phyloP scores from a whole-genome alignment of 1,140 invertebrate species.

The Physella acuta region DNA sequence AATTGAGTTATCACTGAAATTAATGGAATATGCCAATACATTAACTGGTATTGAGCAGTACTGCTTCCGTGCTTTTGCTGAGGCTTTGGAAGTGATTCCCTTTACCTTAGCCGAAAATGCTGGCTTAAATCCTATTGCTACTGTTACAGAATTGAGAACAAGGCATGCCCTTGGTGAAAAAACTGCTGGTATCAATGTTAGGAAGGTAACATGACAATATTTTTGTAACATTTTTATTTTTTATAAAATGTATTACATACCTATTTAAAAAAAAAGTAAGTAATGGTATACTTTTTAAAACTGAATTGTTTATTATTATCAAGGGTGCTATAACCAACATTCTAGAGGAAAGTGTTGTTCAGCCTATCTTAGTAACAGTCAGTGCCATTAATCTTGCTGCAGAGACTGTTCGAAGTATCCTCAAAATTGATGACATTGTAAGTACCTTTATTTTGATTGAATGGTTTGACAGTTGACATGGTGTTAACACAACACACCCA shows the following conservation, averaged over 20 bases:
- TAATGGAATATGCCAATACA: conserved; percentile 81
- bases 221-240: conserved; percentile 1
- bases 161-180: conserved; percentile 83
- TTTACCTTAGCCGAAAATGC: conserved; percentile 99
- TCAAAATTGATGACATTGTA: conserved; percentile 99
- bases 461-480: too few species aligned
- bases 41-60: conserved; percentile 91
- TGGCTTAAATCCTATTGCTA: conserved; percentile 95
- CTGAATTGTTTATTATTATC: conserved; percentile 25
- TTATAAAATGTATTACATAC: too few species aligned
- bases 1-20: conserved; percentile 84
- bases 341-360: conserved; percentile 94
- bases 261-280: too few species aligned
- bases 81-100: conserved; percentile 95
- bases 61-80: conserved; percentile 89
- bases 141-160: conserved; percentile 94
- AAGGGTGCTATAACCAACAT: conserved; percentile 93
- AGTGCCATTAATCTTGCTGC: conserved; percentile 92
- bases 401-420: conserved; percentile 94
- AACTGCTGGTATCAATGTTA: conserved; percentile 92
- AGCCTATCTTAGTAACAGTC: conserved; percentile 91
- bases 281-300: too few species aligned
- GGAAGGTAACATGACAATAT: conserved; percentile 71
- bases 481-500: too few species aligned
- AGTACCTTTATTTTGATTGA: too few species aligned